These are phyloP conservation scores for Encarsia formosa DNA, from an alignment of 2,888 invertebrate species.

Conservation along the genomic window DNA sequence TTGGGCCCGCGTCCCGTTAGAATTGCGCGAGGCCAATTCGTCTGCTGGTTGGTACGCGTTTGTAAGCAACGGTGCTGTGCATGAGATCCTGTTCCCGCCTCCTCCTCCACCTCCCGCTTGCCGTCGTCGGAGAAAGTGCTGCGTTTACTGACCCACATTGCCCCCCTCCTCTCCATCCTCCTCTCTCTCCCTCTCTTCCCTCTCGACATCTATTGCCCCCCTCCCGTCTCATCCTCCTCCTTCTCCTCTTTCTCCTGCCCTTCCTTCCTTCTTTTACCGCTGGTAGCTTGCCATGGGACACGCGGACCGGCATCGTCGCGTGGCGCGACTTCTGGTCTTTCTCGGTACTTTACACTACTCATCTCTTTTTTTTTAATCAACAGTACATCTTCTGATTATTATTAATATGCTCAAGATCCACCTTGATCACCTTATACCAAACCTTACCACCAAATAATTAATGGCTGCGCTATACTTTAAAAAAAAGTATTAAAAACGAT, in stretches of 20 bases:
- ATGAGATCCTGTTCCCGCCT: not conserved
- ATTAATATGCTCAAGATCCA: too few species aligned
- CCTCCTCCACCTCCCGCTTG: not conserved
- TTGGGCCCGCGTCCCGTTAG: slow-evolving; percentile 38
- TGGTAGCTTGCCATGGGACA: not conserved
- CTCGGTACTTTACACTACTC: too few species aligned
- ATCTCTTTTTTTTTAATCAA: too few species aligned
- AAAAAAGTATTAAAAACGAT: too few species aligned
- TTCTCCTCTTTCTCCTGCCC: not conserved
- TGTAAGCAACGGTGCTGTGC: slow-evolving; percentile 38
- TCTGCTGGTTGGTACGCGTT: slow-evolving; percentile 2
- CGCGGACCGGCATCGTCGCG: not conserved
- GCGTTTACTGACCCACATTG: slow-evolving; percentile 51
- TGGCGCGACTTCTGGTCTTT: too few species aligned
- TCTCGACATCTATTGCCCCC: not conserved
- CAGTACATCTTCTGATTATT: too few species aligned
- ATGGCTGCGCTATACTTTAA: too few species aligned
- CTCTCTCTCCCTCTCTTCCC: slow-evolving; percentile 3
- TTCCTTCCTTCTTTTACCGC: not conserved
- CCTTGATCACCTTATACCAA: too few species aligned
- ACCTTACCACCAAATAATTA: too few species aligned
- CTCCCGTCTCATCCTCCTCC: not conserved
- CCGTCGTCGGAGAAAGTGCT: slow-evolving; percentile 44
- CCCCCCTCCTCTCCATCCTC: slow-evolving; percentile 24
- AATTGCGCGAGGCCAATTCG: slow-evolving; percentile 25